A percentile compares a stretch with the other conserved stretches of the same genome.
Conservation (phyloP, 2,888 invertebrate genomes). For the Lasioglossum calceatum region DNA sequence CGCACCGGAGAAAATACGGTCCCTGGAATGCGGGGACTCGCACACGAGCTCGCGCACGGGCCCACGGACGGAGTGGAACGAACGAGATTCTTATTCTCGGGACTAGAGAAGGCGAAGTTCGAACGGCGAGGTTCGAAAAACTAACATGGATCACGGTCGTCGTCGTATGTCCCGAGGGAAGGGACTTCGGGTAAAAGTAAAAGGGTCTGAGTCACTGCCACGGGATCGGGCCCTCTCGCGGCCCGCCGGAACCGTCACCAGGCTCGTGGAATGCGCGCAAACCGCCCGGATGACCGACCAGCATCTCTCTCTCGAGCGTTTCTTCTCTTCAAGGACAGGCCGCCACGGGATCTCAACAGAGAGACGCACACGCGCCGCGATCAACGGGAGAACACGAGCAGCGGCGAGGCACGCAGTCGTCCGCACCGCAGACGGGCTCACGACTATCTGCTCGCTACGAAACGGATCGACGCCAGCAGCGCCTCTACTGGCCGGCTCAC, state of each 20-base stretch:
- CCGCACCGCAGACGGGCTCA: slow-evolving; percentile 80
- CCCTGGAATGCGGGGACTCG: slow-evolving; percentile 24
- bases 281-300: slow-evolving; percentile 11
- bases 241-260: slow-evolving; percentile 21
- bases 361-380: slow-evolving; percentile 22
- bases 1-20: not conserved
- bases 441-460: slow-evolving; percentile 78
- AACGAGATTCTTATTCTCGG: not conserved
- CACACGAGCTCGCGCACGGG: not conserved
- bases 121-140: not conserved
- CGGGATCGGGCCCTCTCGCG: slow-evolving; percentile 22
- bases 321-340: slow-evolving; percentile 28
- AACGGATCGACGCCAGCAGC: slow-evolving; percentile 69
- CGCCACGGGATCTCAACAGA: slow-evolving; percentile 6
- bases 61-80: not conserved
- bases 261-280: slow-evolving; percentile 40
- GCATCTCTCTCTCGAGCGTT: slow-evolving; percentile 20
- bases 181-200: slow-evolving; percentile 47
- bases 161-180: not conserved
- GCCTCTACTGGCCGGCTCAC: slow-evolving; percentile 67
- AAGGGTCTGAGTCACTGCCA: slow-evolving; percentile 52
- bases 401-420: slow-evolving; percentile 58
- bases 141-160: not conserved
- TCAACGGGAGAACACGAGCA: slow-evolving; percentile 22
- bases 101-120: not conserved